Evolutionary conservation across 2,888 invertebrate species (phyloP), one percentile per base, ranked within the genome.

Genomic region (Rotaria macrura): DNA sequence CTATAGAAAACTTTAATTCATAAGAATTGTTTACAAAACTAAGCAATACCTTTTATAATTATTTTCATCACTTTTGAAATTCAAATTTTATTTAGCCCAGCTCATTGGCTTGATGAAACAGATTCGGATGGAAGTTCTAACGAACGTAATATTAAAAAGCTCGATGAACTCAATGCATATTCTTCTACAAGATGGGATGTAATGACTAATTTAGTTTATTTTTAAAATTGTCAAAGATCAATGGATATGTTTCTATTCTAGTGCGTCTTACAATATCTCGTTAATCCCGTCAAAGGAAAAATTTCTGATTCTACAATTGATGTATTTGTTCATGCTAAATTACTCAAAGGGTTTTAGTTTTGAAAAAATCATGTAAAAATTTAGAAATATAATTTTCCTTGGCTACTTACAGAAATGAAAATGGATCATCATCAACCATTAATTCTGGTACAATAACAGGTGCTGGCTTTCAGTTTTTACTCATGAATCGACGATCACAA

Each of bases 111-210:
- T 14, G 83, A 43, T 74, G 55, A 74, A 34, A 40, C 52, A 14
- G 10, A 43, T 52, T 79, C 38, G 17, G 5, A 9, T 25, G 17
- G 74, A 54, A 14, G 43, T 74, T 43, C 40, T 3, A 25, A 20
- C 2, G 12, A 52, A 29, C 52, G 49, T 43, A 23, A 79, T 86
- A 5, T 23, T 10, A 86, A 86, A 29, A 84, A 84, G 54, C n/a
- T 86, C 7, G 86, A 86, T 40, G 84, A 86, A 57, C 65, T 86
- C n/a, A 84, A 86, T 83, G 79, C 25, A 17, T 86, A 86, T 55
- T 74, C 86, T 25, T 74, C 84, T n/a, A 84, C 74, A 34, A 54
- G 86, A 43, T 86, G 86, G 86, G 86, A 85, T 57, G 85, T 85
- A 65, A 84, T 55, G n/a, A 57, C 47, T 38, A 10, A 23, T 34